Evolutionary conservation across 2,888 invertebrate species (phyloP), one percentile per base, ranked within the genome.

Genomic region (Baronia brevicornis): DNA sequence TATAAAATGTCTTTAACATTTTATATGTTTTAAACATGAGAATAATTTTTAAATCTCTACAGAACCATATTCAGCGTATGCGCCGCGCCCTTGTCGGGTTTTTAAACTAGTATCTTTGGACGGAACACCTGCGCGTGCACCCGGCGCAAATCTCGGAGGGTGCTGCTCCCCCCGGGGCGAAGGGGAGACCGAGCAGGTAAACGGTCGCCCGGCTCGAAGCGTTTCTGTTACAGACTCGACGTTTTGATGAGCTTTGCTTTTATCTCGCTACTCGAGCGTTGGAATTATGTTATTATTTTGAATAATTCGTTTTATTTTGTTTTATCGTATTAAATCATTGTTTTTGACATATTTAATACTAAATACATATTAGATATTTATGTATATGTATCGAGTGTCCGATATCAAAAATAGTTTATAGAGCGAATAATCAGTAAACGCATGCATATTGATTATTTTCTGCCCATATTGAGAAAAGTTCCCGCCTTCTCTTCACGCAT

Each of bases 121-220:
- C 41, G 46, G 44, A 44, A 64, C 80, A 80, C 79, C 80, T 79
- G 80, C 80, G 70, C 60, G 23, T 6, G 58, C 61, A 75, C 77
- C 74, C 77, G 78, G 75, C 75, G 68, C 65, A 65, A 71, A 72
- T 74, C 71, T 67, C 73, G 58, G 68, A 75, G 78, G 78, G 79
- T 73, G 79, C 77, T 21, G 30, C 8, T 22, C 12, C n/a, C 42
- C 25, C 17, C 28, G 24, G 44, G 46, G 46, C 54, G 60, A 60
- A 56, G 39, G 44, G 53, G 49, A 46, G 44, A 41, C 39, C 48
- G 53, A 54, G 69, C 79, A 80, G 80, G 80, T 80, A 79, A 79
- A 68, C 74, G 71, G 66, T 55, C 66, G 52, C 53, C 12, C 54
- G 60, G 51, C n/a, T 10, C 10, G 8, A 12, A n/a, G n/a, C n/a